Evolutionary conservation across 2,888 invertebrate species (phyloP), one percentile per base, ranked within the genome.

Genomic region (Allolobophora icterica): DNA sequence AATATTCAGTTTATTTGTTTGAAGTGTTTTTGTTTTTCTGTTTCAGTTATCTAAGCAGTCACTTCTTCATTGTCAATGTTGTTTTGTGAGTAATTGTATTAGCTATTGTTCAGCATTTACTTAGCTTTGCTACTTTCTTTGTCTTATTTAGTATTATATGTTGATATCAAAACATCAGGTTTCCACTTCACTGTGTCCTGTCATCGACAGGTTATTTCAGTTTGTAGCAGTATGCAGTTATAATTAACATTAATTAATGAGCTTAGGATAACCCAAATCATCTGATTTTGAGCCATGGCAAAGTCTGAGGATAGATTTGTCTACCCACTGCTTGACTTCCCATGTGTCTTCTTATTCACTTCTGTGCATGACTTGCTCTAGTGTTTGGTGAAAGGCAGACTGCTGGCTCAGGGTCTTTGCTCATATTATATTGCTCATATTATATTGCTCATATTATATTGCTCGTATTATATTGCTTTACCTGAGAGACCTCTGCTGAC

Each of bases 41-140:
- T 71, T 71, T 71, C 71, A 71, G 71, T 71, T n/a, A n/a, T 71
- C 71, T 71, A 71, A 71, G n/a, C 71, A 71, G 71, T 71, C 71
- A 71, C 71, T 71, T 71, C 71, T n/a, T 71, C 71, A 1, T 30
- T 71, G n/a, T 71, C 52, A 52, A 24, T 52, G 52, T 52, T 30
- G n/a, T 30, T 71, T 71, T 71, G 71, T 71, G 71, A 71, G 71
- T 71, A 71, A 71, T n/a, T 71, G 71, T 11, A 71, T n/a, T 71
- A 71, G n/a, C n/a, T n/a, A n/a, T 71, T 71, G 71, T 71, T n/a
- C n/a, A n/a, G 71, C 8, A n/a, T 71, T 13, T 71, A 71, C n/a
- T n/a, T n/a, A n/a, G 71, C 71, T 71, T 8, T n/a, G 71, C 11
- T 71, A 11, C 5, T 71, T n/a, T n/a, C 8, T n/a, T 71, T 1